Base-by-base conservation (phyloP, 35 echinoderm and acorn worm species). In the Eucidaris tribuloides region DNA sequence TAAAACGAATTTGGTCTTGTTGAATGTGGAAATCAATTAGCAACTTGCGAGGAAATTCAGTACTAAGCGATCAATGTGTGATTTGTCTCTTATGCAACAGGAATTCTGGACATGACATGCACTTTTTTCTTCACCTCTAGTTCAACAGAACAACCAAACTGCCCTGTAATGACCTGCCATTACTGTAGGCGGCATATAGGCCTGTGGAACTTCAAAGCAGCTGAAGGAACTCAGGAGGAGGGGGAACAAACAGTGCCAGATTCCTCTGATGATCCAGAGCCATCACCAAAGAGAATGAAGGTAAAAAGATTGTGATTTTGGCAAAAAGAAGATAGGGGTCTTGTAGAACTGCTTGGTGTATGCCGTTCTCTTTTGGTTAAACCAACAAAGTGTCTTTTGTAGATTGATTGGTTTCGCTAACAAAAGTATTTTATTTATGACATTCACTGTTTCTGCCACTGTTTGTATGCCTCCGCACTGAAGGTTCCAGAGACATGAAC, bases 131-230 rank as follows among this genome's bases (percentile, higher is more conserved):
- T 79, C 45, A 42, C 23, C 39, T 59, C 23, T 41, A 78, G 84
- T 86, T 68, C 45, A 58, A n/a, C 66, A 81, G 84, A 84, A 37
- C 45, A 50, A 23, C 48, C 82, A 2, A 17, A 32, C 29, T 80
- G 87, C 50, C 87, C 79, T 29, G 48, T 65, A 35, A 74, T 89
- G 54, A 62, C 59, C 13, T 89, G 87, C 32, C 5, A 89, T 37
- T 76, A 76, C 65, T 89, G 87, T 76, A 56, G 91, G 45, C 81
- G 87, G n/a, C 77, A 70, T 42, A 76, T 81, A 20, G 91, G 91
- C 24, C 79, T 89, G 13, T 93, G 91, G 91, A 93, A 93, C 58
- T 93, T 84, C 58, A 5, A 56, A 34, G 23, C 79, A 13, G 61
- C 39, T 20, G 66, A 78, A 61, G 42, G 71, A 15, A 41, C 25